Percentiles rank a stretch among this genome's conserved stretches.
Conservation (phyloP, 2,797 vertebrate genomes). For the Decapterus maruadsi region DNA sequence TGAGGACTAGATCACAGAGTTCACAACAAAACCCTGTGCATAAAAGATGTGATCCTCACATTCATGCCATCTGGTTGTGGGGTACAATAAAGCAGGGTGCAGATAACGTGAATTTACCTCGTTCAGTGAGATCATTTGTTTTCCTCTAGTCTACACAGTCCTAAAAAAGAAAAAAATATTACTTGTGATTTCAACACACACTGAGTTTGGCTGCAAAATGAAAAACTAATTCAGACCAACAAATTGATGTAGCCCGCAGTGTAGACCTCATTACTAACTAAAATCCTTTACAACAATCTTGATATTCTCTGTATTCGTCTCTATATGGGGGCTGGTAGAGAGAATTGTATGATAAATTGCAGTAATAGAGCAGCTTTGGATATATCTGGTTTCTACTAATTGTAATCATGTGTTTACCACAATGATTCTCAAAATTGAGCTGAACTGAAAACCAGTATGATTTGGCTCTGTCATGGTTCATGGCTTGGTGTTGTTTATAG, state of each 20-base stretch:
- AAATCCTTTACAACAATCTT: neutral
- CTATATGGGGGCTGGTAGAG: neutral
- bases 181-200: slow-evolving; percentile 1
- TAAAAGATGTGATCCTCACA: slow-evolving; percentile 24
- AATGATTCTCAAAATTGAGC: no score
- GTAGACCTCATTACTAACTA: neutral
- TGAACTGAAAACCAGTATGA: neutral
- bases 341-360: neutral
- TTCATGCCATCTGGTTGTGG: slow-evolving; percentile 15
- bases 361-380: neutral
- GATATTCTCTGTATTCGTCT: no score
- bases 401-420: no score
- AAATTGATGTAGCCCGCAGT: neutral
- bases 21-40: slow-evolving; percentile 11
- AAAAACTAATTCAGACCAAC: neutral
- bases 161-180: neutral
- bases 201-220: neutral
- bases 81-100: slow-evolving; percentile 21
- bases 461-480: neutral
- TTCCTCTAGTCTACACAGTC: neutral
- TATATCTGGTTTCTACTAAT: neutral
- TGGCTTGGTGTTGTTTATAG: neutral
- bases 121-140: neutral
- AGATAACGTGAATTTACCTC: neutral
- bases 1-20: slow-evolving; percentile 19